Conservation (phyloP, 2,888 invertebrate genomes). For the Drosophila mercatorum region DNA sequence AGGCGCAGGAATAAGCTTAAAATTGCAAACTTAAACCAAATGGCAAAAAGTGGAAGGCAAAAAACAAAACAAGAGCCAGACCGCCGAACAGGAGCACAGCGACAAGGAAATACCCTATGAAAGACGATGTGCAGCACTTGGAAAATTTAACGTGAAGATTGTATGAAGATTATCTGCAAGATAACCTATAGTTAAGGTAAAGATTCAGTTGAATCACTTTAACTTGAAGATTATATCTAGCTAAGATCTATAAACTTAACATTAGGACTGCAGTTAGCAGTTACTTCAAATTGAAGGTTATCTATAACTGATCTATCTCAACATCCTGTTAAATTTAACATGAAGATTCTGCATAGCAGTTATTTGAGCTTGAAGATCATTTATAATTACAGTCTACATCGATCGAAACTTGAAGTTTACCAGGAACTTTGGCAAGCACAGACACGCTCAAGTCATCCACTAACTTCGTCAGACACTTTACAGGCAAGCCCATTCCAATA, state of each 20-base stretch:
- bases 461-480: neutral
- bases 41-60: slow-evolving; percentile 23
- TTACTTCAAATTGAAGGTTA: neutral
- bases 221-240: too few relatives aligned
- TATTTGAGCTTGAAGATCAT: too few relatives aligned
- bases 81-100: neutral
- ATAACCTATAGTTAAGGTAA: neutral
- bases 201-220: too few relatives aligned
- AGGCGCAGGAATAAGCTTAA: slow-evolving; percentile 73
- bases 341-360: too few relatives aligned
- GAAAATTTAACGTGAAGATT: neutral
- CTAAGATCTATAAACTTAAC: neutral
- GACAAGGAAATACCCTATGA: neutral
- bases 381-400: too few relatives aligned
- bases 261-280: neutral
- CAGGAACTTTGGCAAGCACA: neutral
- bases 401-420: too few relatives aligned
- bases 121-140: neutral
- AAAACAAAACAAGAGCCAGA: slow-evolving; percentile 7
- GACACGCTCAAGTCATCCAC: neutral
- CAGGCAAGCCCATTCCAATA: neutral
- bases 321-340: too few relatives aligned
- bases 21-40: slow-evolving; percentile 72
- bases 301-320: neutral
- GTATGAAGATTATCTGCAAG: neutral